Percentiles rank a stretch among this genome's conserved stretches.
Conservation (phyloP, 2,888 invertebrate genomes). For the Halictus ligatus region DNA sequence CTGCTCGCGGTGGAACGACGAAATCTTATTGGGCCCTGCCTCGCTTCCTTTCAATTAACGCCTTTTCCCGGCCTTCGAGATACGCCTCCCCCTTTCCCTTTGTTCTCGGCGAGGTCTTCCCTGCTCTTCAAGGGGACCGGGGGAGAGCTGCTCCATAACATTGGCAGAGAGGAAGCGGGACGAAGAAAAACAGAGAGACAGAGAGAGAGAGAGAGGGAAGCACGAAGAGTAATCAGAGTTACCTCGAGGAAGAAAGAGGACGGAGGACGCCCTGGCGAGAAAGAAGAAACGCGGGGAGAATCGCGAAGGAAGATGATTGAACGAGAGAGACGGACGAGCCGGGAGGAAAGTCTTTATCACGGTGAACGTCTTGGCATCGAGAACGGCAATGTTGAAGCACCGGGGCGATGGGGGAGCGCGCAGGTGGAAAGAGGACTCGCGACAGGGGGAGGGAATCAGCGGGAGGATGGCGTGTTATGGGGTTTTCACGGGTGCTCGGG, state of each 20-base stretch:
- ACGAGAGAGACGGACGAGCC: slow-evolving; percentile 22
- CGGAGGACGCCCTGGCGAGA: background rate
- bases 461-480: slow-evolving; percentile 70
- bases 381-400: slow-evolving; percentile 64
- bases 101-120: slow-evolving; percentile 58
- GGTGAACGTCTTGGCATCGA: slow-evolving; percentile 59
- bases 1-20: slow-evolving; percentile 43
- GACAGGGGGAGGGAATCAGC: slow-evolving; percentile 48
- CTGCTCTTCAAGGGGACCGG: background rate
- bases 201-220: background rate
- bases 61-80: slow-evolving; percentile 69
- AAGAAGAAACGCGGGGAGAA: slow-evolving; percentile 20
- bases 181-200: background rate
- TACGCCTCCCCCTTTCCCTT: slow-evolving; percentile 62
- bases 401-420: slow-evolving; percentile 60
- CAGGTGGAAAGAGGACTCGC: slow-evolving; percentile 53
- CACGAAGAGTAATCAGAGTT: background rate
- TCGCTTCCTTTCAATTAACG: slow-evolving; percentile 79
- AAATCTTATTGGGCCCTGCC: slow-evolving; percentile 67
- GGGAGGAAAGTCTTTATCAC: slow-evolving; percentile 75
- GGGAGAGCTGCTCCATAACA: slow-evolving; percentile 33
- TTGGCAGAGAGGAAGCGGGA: slow-evolving; percentile 8
- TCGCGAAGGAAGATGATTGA: slow-evolving; percentile 29
- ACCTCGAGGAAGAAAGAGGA: background rate
- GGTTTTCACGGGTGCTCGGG: slow-evolving; percentile 78